Evolutionary conservation across 2,888 invertebrate genomes (phyloP).

Genomic region (Stenoptilia bipunctidactyla): DNA sequence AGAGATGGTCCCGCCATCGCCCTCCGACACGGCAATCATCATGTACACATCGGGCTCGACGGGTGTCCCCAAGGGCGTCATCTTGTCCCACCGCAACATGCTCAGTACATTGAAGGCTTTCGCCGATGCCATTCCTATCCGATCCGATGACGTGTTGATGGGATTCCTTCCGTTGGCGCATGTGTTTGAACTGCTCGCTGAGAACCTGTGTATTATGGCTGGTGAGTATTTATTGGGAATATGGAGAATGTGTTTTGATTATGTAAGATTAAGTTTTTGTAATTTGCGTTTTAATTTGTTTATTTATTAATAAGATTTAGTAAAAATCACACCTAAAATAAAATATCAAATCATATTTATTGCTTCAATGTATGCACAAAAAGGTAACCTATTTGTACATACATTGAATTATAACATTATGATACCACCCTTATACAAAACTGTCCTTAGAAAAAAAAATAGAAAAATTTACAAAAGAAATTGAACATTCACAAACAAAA

Average conservation of each 20-base stretch:
- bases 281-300: background rate
- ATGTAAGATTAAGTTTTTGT: background rate
- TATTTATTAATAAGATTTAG: background rate
- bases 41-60: constrained; percentile 99
- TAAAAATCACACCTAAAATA: background rate
- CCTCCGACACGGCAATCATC: constrained; percentile 91
- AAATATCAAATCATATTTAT: no score
- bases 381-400: background rate
- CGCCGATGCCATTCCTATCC: constrained; percentile 81
- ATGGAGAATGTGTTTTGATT: background rate
- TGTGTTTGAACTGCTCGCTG: constrained; percentile 96
- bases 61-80: constrained; percentile 92
- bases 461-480: no score
- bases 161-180: constrained; percentile 98
- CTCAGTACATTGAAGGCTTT: constrained; percentile 85
- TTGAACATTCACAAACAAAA: no score
- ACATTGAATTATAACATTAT: no score
- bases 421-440: no score
- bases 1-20: constrained; percentile 74
- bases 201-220: constrained; percentile 83
- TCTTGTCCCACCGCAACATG: constrained; percentile 86
- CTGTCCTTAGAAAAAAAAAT: no score
- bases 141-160: constrained; percentile 85
- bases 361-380: no score
- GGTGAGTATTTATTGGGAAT: constrained; percentile 71